Evolutionary conservation across 2,888 invertebrate genomes (phyloP), one percentile per base, ranked within the genome.

Genomic region (Drosophila macrospina): DNA sequence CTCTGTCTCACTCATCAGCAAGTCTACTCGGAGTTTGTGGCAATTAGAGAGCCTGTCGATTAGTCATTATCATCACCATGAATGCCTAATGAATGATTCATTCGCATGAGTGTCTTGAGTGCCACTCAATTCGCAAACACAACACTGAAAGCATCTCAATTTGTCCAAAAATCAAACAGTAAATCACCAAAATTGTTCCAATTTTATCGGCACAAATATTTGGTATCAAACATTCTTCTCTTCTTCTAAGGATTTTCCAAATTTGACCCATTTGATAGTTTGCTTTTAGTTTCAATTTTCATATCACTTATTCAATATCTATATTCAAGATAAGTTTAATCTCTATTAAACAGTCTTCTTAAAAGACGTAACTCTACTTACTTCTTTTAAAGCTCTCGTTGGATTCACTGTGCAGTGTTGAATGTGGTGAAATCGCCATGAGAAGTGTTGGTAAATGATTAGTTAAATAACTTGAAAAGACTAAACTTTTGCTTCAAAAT

Each of bases 31-130:
- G 8, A 7, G 11, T 11, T 30, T 32, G 32, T 3, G 56, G 48
- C 71, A 74, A 66, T 76, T 66, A 71, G 72, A 48, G 45, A 59
- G 47, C 55, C 42, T 47, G 72, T 62, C 77, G 66, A 76, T 76
- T 76, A 66, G 59, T 72, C 77, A 67, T 66, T 66, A 71, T 56
- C 59, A 60, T 55, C 41, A 60, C 51, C 41, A 45, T 71, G 74
- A 76, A 74, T 76, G 66, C 41, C 50, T 47, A 76, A 74, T 76
- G 77, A 76, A 66, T 76, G 63, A 74, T 59, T 74, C 72, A 74
- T 71, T 71, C 47, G 54, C 28, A 41, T 56, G 64, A 50, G 36
- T 47, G 54, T 39, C 67, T 54, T 61, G 36, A 62, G 45, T 62
- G 47, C 32, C 32, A 20, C 28, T 48, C 47, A 60, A 32, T 51